Percentiles rank a stretch among this genome's conserved stretches.
phyloP scores from a whole-genome alignment of 2,797 vertebrate genomes.

The Notolepis coatsorum region DNA sequence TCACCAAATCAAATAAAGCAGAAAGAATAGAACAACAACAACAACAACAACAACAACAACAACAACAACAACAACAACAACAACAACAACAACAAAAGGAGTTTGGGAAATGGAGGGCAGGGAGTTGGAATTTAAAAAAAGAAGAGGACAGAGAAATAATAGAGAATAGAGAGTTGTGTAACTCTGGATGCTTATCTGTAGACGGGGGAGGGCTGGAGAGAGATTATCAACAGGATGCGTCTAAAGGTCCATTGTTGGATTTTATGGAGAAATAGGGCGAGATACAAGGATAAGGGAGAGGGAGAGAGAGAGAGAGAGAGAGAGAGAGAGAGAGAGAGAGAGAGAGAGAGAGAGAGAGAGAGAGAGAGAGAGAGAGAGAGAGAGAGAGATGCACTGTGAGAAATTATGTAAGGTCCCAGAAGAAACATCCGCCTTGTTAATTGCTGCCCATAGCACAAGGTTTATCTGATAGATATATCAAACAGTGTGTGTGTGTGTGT shows the following conservation, averaged over 20 bases:
- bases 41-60: no score
- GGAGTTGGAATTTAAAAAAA: neutral
- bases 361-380: constrained; percentile 12
- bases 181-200: constrained; percentile 44
- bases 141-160: neutral
- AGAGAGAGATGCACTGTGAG: constrained; percentile 37
- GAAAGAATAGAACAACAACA: no score
- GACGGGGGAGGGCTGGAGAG: constrained; percentile 16
- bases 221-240: constrained; percentile 32
- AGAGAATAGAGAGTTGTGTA: constrained; percentile 11
- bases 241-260: constrained; percentile 48
- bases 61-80: no score
- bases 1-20: no score
- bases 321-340: constrained; percentile 37
- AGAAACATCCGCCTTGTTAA: constrained; percentile 42
- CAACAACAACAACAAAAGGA: no score
- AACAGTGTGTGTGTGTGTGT: neutral
- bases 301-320: neutral
- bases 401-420: constrained; percentile 53
- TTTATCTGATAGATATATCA: neutral
- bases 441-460: constrained; percentile 30
- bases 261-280: neutral
- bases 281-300: no score
- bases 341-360: constrained; percentile 38
- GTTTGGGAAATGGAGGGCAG: no score